These are phyloP conservation scores for Aricia artaxerxes DNA, from an alignment of 2,888 invertebrate species.

Conservation along the genomic window DNA sequence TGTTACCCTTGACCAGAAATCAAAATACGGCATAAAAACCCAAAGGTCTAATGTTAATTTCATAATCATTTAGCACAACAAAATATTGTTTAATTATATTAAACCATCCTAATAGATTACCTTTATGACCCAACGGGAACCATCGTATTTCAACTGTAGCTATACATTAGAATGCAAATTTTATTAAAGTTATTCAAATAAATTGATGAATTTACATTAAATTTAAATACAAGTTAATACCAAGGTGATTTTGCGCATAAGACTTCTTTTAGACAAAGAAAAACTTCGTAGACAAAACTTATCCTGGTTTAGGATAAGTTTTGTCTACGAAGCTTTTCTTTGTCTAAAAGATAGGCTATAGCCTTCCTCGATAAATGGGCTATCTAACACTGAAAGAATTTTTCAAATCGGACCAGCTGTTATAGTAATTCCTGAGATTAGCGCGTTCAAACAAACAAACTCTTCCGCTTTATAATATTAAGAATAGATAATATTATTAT, in stretches of 20 bases:
- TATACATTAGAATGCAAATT: neutral
- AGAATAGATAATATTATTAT: too few relatives aligned
- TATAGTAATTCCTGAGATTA: too few relatives aligned
- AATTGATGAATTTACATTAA: neutral
- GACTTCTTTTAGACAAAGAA: neutral
- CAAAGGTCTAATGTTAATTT: conserved; percentile 14
- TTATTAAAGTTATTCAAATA: neutral
- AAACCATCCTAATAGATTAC: neutral
- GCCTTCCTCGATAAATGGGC: too few relatives aligned
- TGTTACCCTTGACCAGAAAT: conserved; percentile 16
- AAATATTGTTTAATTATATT: neutral
- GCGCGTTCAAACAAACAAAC: too few relatives aligned
- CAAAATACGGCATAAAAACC: neutral
- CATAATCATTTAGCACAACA: neutral
- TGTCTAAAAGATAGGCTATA: too few relatives aligned
- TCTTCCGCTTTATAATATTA: too few relatives aligned
- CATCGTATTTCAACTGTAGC: neutral
- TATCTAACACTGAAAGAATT: too few relatives aligned
- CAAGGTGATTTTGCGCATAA: neutral
- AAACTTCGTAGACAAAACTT: neutral
- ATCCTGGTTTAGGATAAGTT: too few relatives aligned
- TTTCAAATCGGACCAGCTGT: too few relatives aligned
- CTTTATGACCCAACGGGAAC: neutral
- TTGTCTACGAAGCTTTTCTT: too few relatives aligned
- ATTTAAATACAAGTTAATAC: neutral